These are phyloP conservation scores for Melanotaenia maccullochi DNA, from an alignment of 2,797 vertebrate genomes.

Conservation along the genomic window DNA sequence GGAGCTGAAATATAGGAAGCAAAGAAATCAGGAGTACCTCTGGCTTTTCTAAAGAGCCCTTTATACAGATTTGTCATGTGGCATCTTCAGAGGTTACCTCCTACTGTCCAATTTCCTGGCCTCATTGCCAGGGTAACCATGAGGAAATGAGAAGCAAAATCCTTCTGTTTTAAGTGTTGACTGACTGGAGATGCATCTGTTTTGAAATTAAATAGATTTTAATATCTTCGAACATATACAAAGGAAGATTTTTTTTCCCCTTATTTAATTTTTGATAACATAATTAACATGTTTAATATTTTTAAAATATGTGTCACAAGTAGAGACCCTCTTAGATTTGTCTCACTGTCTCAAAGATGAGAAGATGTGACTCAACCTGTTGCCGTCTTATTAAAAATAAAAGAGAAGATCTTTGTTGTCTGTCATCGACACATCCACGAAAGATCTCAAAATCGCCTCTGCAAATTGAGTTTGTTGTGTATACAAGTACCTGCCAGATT, in stretches of 20 bases:
- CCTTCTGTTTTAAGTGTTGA: conserved; percentile 54
- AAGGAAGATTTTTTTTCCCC: conserved; percentile 4
- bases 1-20: conserved; percentile 57
- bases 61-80: conserved; percentile 58
- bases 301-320: background rate
- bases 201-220: conserved; percentile 48
- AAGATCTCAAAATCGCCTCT: conserved; percentile 83
- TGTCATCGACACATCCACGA: conserved; percentile 78
- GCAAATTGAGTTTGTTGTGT: conserved; percentile 89
- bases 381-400: conserved; percentile 64
- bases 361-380: conserved; percentile 36
- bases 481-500: conserved; percentile 88
- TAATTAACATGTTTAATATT: background rate
- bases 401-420: conserved; percentile 77
- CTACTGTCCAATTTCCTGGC: conserved; percentile 72
- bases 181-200: background rate
- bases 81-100: conserved; percentile 55
- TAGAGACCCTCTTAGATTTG: background rate
- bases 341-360: background rate
- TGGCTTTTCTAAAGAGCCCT: conserved; percentile 53
- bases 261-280: conserved; percentile 15
- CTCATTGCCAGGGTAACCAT: conserved; percentile 76
- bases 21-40: conserved; percentile 69
- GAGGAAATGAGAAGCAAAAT: conserved; percentile 69
- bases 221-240: conserved; percentile 31